Evolutionary conservation across 2,888 invertebrate species (phyloP).

Genomic region (Agriopis marginaria): DNA sequence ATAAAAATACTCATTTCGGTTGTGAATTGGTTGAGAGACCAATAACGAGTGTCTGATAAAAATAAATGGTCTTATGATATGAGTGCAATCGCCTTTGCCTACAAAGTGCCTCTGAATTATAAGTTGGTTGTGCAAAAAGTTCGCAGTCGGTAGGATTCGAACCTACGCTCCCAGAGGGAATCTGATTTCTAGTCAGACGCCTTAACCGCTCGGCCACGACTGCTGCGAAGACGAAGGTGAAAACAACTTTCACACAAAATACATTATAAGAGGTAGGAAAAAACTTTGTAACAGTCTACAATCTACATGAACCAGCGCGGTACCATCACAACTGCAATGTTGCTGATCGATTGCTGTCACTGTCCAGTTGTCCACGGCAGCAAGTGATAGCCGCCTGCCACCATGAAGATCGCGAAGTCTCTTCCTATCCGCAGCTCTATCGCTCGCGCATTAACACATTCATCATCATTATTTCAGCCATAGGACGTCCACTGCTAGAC

Average conservation of each 20-base stretch:
- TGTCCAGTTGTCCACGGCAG: no score
- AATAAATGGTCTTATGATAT: slow-evolving; percentile 30
- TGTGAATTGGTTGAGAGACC: slow-evolving; percentile 45
- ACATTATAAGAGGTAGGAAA: no score
- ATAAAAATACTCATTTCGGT: slow-evolving; percentile 57
- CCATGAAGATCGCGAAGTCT: no score
- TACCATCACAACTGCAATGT: not conserved
- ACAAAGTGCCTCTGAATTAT: not conserved
- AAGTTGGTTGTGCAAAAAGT: slow-evolving; percentile 32
- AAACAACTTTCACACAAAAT: slow-evolving; percentile 29
- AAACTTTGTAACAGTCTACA: no score
- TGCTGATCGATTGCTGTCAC: no score
- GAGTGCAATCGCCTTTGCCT: not conserved
- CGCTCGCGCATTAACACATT: no score
- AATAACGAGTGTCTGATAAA: slow-evolving; percentile 40
- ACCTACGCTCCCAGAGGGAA: slow-evolving; percentile 96
- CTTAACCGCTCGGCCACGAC: slow-evolving; percentile 96
- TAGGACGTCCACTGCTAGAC: no score
- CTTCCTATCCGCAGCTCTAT: no score
- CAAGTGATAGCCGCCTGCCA: no score
- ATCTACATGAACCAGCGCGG: not conserved
- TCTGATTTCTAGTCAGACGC: slow-evolving; percentile 96
- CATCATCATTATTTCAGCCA: no score
- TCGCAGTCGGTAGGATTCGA: slow-evolving; percentile 95
- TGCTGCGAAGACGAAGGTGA: slow-evolving; percentile 88